Base-by-base conservation (phyloP, 2,797 vertebrate species). In the Gymnocypris eckloni region DNA sequence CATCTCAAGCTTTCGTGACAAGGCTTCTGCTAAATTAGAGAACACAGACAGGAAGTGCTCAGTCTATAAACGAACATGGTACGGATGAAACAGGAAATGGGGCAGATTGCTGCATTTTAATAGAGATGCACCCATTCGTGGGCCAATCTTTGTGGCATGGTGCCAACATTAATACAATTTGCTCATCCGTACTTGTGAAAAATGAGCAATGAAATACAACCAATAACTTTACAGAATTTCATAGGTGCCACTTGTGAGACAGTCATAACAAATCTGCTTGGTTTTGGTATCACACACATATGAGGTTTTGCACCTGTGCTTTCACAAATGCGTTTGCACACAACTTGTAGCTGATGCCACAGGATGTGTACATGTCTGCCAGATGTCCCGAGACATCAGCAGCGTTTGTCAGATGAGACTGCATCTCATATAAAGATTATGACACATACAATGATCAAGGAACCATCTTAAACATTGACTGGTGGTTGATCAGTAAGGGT, bases 31-130 rank as follows among this genome's bases (percentile, higher is more conserved):
- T 33, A 37, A 82, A 75, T 82, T 54, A 18, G 61, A 83, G 77
- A 85, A 78, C 77, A 79, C 28, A 79, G 79, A 85, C 75, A 85
- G 85, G 82, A 84, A 83, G 76, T 79, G 11, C 12, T 79, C 76
- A 37, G 66, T 85, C 76, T 85, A 71, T 48, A 84, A 71, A 71
- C 4, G 66, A 76, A 39, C 37, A 33, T 1, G 12, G 64, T n/a
- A n/a, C 0, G 54, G 66, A 33, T 11, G 7, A 61, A 85, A 85
- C 83, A 71, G 83, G 83, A 85, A 85, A 59, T 37, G 15, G 48
- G 25, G 75, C 64, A 79, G 50, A 45, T 37, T 13, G 25, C 66
- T 85, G 76, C 12, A 1, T 70, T 59, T 48, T 56, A 56, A 54
- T 69, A 41, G 20, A 77, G 71, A 69, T 78, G 33, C 48, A 66